Percentiles rank a stretch among this genome's conserved stretches.
Conservation (phyloP, 2,113 vertebrate species). For the Formicarius rufipectus region DNA sequence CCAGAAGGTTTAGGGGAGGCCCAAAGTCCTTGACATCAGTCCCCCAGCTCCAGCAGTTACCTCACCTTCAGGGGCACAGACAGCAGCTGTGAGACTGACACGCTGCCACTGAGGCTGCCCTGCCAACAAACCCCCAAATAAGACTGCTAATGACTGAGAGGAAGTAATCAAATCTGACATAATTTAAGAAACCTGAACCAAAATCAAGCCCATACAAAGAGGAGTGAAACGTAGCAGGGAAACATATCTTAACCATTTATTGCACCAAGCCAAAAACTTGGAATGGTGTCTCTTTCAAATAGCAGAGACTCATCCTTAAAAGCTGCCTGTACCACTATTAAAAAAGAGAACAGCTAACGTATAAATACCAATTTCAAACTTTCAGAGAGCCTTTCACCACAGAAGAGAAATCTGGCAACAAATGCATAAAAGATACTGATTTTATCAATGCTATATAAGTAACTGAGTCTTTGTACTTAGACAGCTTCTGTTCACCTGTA, state of each 20-base stretch:
- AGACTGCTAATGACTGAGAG: neutral
- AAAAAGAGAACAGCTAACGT: neutral
- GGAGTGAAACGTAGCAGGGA: neutral
- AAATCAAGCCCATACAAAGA: neutral
- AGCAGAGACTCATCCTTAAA: neutral
- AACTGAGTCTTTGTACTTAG: neutral
- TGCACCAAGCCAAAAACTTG: neutral
- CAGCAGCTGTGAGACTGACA: neutral
- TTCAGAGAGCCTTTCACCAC: neutral
- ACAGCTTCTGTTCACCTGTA: neutral
- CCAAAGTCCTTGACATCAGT: fast-evolving
- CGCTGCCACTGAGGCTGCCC: neutral
- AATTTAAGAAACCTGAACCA: neutral
- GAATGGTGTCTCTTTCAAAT: neutral
- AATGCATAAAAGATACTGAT: neutral
- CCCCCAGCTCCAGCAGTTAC: neutral
- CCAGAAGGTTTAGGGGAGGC: neutral
- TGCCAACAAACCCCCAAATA: neutral
- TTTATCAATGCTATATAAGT: neutral
- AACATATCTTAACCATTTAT: neutral
- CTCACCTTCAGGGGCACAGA: neutral
- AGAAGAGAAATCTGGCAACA: neutral
- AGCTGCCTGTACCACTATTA: neutral
- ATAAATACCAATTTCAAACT: neutral
- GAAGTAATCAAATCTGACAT: neutral